Conservation (phyloP, 92 coral and sea anemone genomes). For the Zoanthus gigantus region DNA sequence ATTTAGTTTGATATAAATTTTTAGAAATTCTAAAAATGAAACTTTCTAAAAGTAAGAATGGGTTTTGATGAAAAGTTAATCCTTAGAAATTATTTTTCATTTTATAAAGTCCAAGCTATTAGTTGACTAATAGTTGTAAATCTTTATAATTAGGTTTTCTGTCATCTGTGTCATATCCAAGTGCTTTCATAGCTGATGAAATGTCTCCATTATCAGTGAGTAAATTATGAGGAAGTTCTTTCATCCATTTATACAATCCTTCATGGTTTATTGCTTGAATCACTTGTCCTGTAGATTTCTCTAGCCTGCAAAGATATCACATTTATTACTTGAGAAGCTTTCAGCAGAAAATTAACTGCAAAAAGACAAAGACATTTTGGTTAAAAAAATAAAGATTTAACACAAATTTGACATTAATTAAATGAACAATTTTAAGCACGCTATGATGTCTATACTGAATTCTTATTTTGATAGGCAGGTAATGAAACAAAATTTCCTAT, state of each 20-base stretch:
- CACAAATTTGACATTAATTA: too few relatives aligned
- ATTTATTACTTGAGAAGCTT: background rate
- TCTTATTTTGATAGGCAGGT: too few relatives aligned
- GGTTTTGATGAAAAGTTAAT: too few relatives aligned
- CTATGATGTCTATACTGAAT: too few relatives aligned
- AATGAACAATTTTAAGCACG: too few relatives aligned
- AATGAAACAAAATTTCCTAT: too few relatives aligned
- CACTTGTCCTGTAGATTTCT: slow-evolving; percentile 92
- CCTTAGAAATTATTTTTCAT: too few relatives aligned
- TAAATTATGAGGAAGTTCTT: slow-evolving; percentile 47
- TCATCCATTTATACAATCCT: slow-evolving; percentile 81
- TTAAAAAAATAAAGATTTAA: too few relatives aligned
- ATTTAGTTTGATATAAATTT: too few relatives aligned
- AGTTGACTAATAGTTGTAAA: background rate
- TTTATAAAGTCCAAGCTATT: too few relatives aligned
- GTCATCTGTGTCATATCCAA: slow-evolving; percentile 77
- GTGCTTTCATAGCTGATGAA: slow-evolving; percentile 72
- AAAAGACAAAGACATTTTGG: background rate
- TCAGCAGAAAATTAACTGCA: background rate
- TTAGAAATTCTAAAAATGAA: background rate
- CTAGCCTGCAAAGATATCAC: slow-evolving; percentile 66
- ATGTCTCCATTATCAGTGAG: slow-evolving; percentile 45
- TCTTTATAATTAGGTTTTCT: slow-evolving; percentile 65
- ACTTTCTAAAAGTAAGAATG: too few relatives aligned
- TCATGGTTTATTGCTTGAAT: slow-evolving; percentile 68